Conservation (phyloP, 2,797 vertebrate species). For the Scolopax bukidnonensis region DNA sequence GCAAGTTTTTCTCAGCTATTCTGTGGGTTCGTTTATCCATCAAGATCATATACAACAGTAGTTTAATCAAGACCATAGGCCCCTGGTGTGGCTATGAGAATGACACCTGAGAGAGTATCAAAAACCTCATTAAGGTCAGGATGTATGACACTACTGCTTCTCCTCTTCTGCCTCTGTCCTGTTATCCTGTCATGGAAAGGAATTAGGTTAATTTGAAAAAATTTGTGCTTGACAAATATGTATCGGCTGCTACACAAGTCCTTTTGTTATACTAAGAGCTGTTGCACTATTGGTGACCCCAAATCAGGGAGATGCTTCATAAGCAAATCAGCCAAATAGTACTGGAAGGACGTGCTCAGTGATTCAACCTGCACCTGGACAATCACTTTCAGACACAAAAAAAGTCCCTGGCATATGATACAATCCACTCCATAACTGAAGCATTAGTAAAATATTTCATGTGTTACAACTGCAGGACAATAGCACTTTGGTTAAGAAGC, state of each 20-base stretch:
- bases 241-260: background rate
- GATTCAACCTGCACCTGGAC: background rate
- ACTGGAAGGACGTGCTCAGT: background rate
- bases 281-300: background rate
- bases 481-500: background rate
- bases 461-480: background rate
- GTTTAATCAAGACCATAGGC: background rate
- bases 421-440: accelerated
- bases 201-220: background rate
- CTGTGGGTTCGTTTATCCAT: background rate
- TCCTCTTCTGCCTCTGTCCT: background rate
- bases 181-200: background rate
- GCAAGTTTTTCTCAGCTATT: background rate
- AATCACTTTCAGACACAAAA: background rate
- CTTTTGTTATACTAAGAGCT: background rate
- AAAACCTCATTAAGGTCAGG: background rate
- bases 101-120: background rate
- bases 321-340: background rate
- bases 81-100: background rate
- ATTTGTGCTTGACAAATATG: background rate
- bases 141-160: background rate
- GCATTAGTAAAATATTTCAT: background rate
- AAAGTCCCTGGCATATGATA: background rate
- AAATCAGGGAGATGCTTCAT: background rate
- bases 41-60: background rate